Conservation (phyloP, 2,797 vertebrate species). For the Bovichtus diacanthus region DNA sequence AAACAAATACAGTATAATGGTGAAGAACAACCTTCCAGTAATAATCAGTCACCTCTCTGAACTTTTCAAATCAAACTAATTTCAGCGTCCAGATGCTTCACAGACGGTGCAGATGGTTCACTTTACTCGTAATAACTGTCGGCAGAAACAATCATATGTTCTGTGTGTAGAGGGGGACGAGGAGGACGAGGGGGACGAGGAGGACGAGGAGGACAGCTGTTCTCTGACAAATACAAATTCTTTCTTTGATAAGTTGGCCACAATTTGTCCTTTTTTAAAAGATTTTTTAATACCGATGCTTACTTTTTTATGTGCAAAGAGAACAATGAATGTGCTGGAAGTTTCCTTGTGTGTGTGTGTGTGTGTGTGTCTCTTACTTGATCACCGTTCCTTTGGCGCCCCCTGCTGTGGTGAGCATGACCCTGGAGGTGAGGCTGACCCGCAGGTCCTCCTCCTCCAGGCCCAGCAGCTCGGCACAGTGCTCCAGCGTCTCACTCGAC, state of each 20-base stretch:
- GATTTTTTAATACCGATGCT: no score
- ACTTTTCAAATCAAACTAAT: slow-evolving; percentile 1
- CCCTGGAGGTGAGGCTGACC: slow-evolving; percentile 92
- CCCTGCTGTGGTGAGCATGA: slow-evolving; percentile 97
- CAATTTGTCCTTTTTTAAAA: no score
- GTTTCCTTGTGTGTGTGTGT: neutral
- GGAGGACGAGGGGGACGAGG: neutral
- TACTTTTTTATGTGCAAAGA: no score
- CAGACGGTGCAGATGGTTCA: slow-evolving; percentile 26
- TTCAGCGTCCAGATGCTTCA: neutral
- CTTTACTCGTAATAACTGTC: slow-evolving; percentile 6
- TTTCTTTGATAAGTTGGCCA: no score
- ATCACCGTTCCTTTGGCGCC: slow-evolving; percentile 96
- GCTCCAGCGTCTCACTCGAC: slow-evolving; percentile 87
- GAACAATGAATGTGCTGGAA: neutral
- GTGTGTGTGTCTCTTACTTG: slow-evolving; percentile 84
- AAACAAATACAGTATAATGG: no score
- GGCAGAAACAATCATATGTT: neutral
- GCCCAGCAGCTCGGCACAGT: slow-evolving; percentile 92
- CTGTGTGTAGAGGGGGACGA: neutral
- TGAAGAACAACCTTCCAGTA: neutral
- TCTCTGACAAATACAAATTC: no score
- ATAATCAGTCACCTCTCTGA: neutral
- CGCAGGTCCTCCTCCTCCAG: slow-evolving; percentile 93
- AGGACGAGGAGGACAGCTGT: slow-evolving; percentile 5